phyloP scores from a whole-genome alignment of 2,797 vertebrate species.

The Eulemur mongoz region DNA sequence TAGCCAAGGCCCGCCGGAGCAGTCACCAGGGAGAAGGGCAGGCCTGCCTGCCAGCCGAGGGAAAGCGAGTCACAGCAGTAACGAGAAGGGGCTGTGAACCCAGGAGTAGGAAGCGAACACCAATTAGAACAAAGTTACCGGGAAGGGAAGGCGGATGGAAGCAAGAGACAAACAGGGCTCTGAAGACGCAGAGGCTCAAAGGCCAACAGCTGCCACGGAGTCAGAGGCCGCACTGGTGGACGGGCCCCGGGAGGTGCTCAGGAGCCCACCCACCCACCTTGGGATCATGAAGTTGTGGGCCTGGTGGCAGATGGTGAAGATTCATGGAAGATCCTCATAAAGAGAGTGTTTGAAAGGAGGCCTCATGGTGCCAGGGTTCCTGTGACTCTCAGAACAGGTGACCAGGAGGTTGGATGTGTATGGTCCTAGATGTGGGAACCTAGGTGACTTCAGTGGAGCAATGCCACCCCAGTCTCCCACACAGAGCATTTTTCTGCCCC shows the following conservation, averaged over 20 bases:
- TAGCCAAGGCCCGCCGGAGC: background rate
- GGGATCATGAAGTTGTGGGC: background rate
- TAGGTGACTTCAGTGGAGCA: background rate
- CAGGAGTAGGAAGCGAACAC: background rate
- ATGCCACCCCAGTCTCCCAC: too few relatives aligned
- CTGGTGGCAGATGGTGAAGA: background rate
- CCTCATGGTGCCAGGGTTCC: background rate
- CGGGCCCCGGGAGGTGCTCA: background rate
- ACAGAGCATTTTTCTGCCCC: background rate
- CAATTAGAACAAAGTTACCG: rapidly evolving
- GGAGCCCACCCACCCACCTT: background rate
- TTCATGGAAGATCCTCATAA: background rate
- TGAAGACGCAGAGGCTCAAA: background rate
- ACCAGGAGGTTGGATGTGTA: background rate
- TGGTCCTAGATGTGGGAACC: background rate
- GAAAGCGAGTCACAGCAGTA: background rate
- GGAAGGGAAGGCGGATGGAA: background rate
- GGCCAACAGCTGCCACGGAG: background rate
- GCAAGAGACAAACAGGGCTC: background rate
- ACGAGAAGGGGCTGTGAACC: background rate
- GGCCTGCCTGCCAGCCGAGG: background rate
- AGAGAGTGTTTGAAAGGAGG: background rate
- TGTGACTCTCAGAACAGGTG: background rate
- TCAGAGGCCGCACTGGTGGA: background rate
- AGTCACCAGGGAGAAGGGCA: background rate